A percentile compares a stretch with the other conserved stretches of the same genome.
Conservation (phyloP, 2,797 vertebrate species). For the Crocodylus rhombifer region DNA sequence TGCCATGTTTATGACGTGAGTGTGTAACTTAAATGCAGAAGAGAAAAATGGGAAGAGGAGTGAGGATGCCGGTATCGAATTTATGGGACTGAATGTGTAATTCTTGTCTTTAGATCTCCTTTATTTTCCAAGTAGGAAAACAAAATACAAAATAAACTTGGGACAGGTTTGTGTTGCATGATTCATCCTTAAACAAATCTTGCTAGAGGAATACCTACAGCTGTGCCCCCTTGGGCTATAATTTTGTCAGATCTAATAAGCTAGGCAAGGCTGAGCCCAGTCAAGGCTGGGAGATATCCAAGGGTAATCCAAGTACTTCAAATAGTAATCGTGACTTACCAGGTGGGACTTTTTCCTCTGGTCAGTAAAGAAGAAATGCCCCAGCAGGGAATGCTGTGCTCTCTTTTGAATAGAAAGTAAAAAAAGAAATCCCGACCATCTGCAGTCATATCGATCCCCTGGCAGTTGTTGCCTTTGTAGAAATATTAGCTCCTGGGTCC, state of each 20-base stretch:
- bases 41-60: background rate
- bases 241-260: background rate
- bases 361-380: background rate
- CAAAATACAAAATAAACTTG: background rate
- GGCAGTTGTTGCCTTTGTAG: rapidly evolving
- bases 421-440: background rate
- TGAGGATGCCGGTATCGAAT: background rate
- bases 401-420: background rate
- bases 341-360: rapidly evolving
- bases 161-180: background rate
- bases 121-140: background rate
- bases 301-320: background rate
- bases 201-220: background rate
- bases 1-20: background rate
- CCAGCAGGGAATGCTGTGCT: background rate
- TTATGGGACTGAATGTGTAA: background rate
- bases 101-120: background rate
- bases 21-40: background rate
- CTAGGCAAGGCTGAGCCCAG: background rate
- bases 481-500: background rate
- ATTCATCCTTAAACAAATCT: background rate
- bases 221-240: background rate
- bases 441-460: rapidly evolving
- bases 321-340: background rate
- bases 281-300: rapidly evolving